A percentile compares a stretch with the other conserved stretches of the same genome.
phyloP scores from a whole-genome alignment of 1,140 invertebrate genomes.

The Bursaphelenchus mucronatus region DNA sequence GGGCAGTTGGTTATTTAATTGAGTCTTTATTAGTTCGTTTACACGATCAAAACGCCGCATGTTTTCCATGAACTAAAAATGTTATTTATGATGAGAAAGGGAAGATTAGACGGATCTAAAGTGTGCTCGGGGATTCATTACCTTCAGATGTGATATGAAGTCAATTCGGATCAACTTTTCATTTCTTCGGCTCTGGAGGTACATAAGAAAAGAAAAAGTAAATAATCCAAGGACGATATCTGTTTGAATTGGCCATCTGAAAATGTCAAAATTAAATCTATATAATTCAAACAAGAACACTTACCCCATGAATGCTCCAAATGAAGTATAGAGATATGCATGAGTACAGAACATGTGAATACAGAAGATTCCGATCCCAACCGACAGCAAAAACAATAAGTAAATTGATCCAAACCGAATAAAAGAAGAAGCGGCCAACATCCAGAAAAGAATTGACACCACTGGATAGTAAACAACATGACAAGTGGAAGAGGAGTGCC shows the following conservation, averaged over 20 bases:
- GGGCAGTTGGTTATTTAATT: slow-evolving; percentile 25
- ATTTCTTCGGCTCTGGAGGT: slow-evolving; percentile 46
- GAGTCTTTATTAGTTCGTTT: slow-evolving; percentile 34
- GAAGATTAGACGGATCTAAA: slow-evolving; percentile 16
- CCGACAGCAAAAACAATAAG: slow-evolving; percentile 37
- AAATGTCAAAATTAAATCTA: slow-evolving; percentile 20
- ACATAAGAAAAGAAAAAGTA: slow-evolving; percentile 40
- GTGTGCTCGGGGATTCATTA: slow-evolving; percentile 21
- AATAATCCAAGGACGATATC: slow-evolving; percentile 48
- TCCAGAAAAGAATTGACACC: slow-evolving; percentile 55
- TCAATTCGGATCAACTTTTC: slow-evolving; percentile 54
- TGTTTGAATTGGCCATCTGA: slow-evolving; percentile 50
- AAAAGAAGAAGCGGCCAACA: slow-evolving; percentile 51
- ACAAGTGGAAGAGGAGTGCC: slow-evolving; percentile 30
- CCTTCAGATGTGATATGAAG: slow-evolving; percentile 51
- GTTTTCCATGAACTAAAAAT: slow-evolving; percentile 40
- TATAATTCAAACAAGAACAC: slow-evolving; percentile 23
- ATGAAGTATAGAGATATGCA: slow-evolving; percentile 40
- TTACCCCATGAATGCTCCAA: slow-evolving; percentile 34
- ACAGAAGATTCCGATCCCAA: slow-evolving; percentile 43
- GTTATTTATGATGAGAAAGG: slow-evolving; percentile 14
- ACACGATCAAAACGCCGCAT: slow-evolving; percentile 34
- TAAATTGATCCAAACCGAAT: slow-evolving; percentile 46
- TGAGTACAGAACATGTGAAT: slow-evolving; percentile 55
- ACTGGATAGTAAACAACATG: slow-evolving; percentile 49